phyloP scores from a whole-genome alignment of 1,140 invertebrate species.

The Ericerus pela region DNA sequence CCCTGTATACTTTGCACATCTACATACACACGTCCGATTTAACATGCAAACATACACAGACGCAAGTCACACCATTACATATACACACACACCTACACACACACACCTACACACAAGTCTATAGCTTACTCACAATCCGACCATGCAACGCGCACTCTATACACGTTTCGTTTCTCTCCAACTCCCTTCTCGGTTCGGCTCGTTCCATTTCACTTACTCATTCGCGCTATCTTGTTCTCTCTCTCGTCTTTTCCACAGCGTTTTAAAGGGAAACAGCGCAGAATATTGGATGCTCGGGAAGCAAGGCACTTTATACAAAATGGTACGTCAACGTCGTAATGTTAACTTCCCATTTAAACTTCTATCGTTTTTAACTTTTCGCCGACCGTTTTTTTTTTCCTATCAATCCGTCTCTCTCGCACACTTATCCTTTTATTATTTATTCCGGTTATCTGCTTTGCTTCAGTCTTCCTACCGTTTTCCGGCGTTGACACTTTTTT shows the following conservation, averaged over 20 bases:
- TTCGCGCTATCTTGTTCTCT: neutral
- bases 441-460: conserved; percentile 9
- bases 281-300: conserved; percentile 19
- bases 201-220: neutral
- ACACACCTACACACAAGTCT: neutral
- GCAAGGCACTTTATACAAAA: neutral
- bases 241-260: neutral
- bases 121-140: neutral
- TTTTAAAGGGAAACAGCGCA: neutral
- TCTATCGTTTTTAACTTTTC: conserved; percentile 12
- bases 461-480: neutral
- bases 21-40: too few species aligned
- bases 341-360: conserved; percentile 12
- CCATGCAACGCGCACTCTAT: neutral
- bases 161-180: neutral
- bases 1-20: too few species aligned
- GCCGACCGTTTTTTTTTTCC: conserved; percentile 6
- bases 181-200: neutral
- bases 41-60: too few species aligned
- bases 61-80: too few species aligned
- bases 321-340: conserved; percentile 7
- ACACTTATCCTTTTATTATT: conserved; percentile 8
- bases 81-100: neutral
- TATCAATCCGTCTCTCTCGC: neutral
- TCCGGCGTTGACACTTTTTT: neutral